phyloP scores from a whole-genome alignment of 2,888 invertebrate species.

The Lucinisca nassula region DNA sequence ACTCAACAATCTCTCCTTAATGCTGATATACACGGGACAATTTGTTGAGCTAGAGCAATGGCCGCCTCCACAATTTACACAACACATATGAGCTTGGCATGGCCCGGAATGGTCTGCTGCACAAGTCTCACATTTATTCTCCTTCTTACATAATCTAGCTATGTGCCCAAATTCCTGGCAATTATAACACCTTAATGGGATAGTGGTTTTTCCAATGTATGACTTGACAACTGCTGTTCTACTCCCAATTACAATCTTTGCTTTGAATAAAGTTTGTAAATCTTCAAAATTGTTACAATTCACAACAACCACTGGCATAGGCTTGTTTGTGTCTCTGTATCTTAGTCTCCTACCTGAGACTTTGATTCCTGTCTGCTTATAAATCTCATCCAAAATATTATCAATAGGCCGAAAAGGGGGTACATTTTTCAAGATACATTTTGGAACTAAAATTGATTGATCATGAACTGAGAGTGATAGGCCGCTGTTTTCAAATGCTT shows the following conservation, averaged over 20 bases:
- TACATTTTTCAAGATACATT: constrained; percentile 17
- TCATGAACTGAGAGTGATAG: not conserved
- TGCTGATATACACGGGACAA: not conserved
- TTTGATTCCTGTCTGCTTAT: not conserved
- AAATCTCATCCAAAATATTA: not conserved
- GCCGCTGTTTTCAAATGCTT: not conserved
- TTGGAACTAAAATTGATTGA: not conserved
- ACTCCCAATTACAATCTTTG: not conserved
- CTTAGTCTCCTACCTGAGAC: constrained; percentile 2
- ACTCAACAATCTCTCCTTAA: not conserved
- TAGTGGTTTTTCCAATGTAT: constrained; percentile 15
- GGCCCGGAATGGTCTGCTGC: not conserved
- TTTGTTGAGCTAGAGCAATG: not conserved
- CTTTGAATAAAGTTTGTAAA: not conserved
- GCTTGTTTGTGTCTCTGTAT: constrained; percentile 28
- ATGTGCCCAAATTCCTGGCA: constrained; percentile 35
- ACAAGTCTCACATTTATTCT: constrained; percentile 22
- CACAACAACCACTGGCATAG: constrained; percentile 16
- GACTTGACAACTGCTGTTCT: not conserved
- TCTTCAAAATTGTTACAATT: not conserved
- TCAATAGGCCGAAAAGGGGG: not conserved
- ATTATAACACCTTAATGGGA: constrained; percentile 36
- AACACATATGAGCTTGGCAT: not conserved
- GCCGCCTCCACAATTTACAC: not conserved
- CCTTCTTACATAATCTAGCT: not conserved